Evolutionary conservation across 2,797 vertebrate species (phyloP), one percentile per base, ranked within the genome.

Genomic region (Prionace glauca): DNA sequence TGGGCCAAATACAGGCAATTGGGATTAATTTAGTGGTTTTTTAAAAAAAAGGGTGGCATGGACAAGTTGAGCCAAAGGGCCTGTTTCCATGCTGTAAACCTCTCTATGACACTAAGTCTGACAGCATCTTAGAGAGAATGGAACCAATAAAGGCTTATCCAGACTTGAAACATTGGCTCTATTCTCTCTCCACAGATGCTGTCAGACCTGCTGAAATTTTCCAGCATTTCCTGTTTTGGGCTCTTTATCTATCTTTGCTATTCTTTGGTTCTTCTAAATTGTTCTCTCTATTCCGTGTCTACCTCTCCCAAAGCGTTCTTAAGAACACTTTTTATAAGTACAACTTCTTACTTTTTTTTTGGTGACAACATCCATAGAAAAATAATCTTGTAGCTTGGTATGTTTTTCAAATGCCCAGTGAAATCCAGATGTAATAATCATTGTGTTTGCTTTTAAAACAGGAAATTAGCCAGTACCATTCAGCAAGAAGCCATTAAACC

Each of bases 381-480:
- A 87, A 45, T 7, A 60, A 56, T 32, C 50, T 26, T 56, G 50
- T 62, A 16, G 56, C 29, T 18, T 90, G 50, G 7, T 62, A 50
- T 22, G 50, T 56, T 88, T 88, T 88, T 93, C 32, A 67, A 67
- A 69, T 69, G 65, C 18, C 67, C 36, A 16, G 11, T 14, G 67
- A 24, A 41, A 24, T 32, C 7, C 18, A 56, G 45, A 56, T 60
- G 60, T 91, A 91, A 65, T 20, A 91, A 91, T 56, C 29, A 72
- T 74, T 95, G 14, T 95, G 3, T 32, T n/a, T 56, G 24, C 56
- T 95, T 95, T 95, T 56, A 18, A 29, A 74, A 74, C 96, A 99
- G 98, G 96, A 98, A 98, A 96, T 97, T 98, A 96, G 98, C 98
- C 97, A 98, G 98, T 96, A 97, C 98, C 50, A 98, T 99, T 97